phyloP scores from a whole-genome alignment of 2,888 invertebrate species.

The Neoascia interrupta region DNA sequence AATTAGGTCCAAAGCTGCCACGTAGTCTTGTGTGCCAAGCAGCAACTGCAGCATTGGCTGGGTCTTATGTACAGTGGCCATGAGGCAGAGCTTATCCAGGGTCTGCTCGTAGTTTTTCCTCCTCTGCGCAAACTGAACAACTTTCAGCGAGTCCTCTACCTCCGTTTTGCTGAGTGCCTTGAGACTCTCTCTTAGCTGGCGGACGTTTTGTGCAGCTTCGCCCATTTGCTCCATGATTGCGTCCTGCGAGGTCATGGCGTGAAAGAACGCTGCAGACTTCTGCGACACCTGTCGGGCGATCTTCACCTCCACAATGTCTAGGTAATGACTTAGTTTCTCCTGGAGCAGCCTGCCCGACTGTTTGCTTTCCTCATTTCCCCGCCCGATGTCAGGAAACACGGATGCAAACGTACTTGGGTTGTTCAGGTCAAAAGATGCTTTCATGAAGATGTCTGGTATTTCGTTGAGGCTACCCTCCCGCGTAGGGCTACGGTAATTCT shows the following conservation, averaged over 20 bases:
- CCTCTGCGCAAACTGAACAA: conserved; percentile 86
- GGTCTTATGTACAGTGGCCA: conserved; percentile 97
- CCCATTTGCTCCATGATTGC: conserved; percentile 97
- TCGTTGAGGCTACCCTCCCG: conserved; percentile 81
- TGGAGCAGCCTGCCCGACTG: conserved; percentile 86
- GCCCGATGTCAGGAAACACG: conserved; percentile 87
- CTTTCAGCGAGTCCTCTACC: conserved; percentile 89
- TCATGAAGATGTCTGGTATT: conserved; percentile 92
- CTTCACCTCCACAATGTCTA: conserved; percentile 92
- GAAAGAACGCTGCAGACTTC: conserved; percentile 98
- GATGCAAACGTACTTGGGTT: conserved; percentile 89
- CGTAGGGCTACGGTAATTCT: conserved; percentile 57
- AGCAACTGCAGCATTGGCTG: conserved; percentile 98
- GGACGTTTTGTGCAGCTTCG: conserved; percentile 88
- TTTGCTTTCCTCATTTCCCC: conserved; percentile 75
- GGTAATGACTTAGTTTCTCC: conserved; percentile 94
- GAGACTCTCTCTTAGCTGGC: conserved; percentile 87
- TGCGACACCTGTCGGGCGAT: conserved; percentile 83
- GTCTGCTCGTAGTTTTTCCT: conserved; percentile 84
- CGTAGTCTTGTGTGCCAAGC: conserved; percentile 97
- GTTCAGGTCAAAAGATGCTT: conserved; percentile 88
- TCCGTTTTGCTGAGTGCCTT: conserved; percentile 88
- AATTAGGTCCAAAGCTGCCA: conserved; percentile 97
- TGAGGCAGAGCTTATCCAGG: conserved; percentile 89
- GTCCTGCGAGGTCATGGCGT: conserved; percentile 99